A percentile compares a stretch with the other conserved stretches of the same genome.
Evolutionary conservation across 2,797 vertebrate species (phyloP).

Genomic region (Phyllotis vaccarum): DNA sequence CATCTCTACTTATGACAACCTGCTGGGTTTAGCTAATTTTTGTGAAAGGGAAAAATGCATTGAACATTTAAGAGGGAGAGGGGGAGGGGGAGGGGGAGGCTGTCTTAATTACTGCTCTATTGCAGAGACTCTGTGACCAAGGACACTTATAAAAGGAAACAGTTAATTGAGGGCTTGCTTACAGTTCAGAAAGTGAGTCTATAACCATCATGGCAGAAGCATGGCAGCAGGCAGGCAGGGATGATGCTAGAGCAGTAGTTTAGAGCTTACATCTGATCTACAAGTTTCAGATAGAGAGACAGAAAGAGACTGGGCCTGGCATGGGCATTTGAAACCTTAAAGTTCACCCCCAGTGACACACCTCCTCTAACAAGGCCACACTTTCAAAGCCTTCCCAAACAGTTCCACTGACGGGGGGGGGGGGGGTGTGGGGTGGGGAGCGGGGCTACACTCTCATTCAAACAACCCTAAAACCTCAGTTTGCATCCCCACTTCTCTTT

Average conservation of each 20-base stretch:
- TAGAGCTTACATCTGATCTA: background rate
- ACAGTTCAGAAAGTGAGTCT: too few species aligned
- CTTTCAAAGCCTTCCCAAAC: background rate
- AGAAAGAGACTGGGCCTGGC: background rate
- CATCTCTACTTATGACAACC: background rate
- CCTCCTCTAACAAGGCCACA: background rate
- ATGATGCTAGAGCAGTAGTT: background rate
- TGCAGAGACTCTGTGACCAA: background rate
- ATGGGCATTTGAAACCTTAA: background rate
- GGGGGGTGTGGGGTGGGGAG: too few species aligned
- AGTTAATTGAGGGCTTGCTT: background rate
- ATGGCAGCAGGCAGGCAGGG: background rate
- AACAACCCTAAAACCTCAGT: background rate
- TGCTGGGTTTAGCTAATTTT: background rate
- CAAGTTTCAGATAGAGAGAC: background rate
- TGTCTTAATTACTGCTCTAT: background rate
- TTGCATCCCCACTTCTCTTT: background rate
- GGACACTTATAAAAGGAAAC: background rate
- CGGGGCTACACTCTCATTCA: background rate
- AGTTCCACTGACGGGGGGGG: background rate
- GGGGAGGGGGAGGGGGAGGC: too few species aligned
- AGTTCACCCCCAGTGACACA: background rate
- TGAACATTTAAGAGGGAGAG: background rate
- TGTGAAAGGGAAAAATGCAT: background rate
- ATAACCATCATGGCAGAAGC: background rate